Base-by-base conservation (phyloP, 2,888 invertebrate genomes). In the Blastobasis adustella region DNA sequence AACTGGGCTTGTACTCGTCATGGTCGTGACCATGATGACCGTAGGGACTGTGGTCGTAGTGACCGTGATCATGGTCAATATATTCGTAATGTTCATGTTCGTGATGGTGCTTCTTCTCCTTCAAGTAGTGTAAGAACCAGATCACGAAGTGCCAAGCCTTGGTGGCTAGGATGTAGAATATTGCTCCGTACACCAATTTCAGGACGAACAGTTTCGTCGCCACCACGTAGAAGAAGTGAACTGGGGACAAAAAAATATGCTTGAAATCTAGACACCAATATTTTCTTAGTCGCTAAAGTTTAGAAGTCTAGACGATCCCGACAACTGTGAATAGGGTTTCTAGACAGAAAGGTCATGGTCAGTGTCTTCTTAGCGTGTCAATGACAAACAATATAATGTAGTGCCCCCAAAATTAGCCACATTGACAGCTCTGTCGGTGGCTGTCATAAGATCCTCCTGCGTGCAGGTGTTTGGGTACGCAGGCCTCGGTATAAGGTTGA, bases 71-170 rank as follows among this genome's bases (percentile, higher is more conserved):
- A 38, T 62, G 58, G 10, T 79, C 77, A 1, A 79, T 63, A 52
- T 78, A 76, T 43, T 79, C 77, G 47, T 75, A 61, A 40, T 79
- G 71, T 1, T 74, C 64, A 4, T 23, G 23, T 23, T 23, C 23
- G 9, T 42, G 8, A 9, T 69, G 57, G 1, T 70, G 60, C 10
- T 80, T 73, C 52, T 77, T 78, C 53, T 79, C 71, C 55, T 86
- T 87, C 42, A 87, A 49, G 52, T 79, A 87, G 50, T 85, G 82
- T 1, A 80, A 67, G 54, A 87, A 79, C 87, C 87, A 87, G 6
- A 82, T 53, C 0, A 76, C 57, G 37, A 87, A 79, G 23, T 84
- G 72, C 86, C 86, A 87, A 2, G 71, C 83, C 58, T 87, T 87
- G 0, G 65, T 62, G 0, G 78, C 53, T 0, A 87, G 58, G 0